Evolutionary conservation across 2,113 vertebrate genomes (phyloP), one percentile per base, ranked within the genome.

Genomic region (Mirza zaza): DNA sequence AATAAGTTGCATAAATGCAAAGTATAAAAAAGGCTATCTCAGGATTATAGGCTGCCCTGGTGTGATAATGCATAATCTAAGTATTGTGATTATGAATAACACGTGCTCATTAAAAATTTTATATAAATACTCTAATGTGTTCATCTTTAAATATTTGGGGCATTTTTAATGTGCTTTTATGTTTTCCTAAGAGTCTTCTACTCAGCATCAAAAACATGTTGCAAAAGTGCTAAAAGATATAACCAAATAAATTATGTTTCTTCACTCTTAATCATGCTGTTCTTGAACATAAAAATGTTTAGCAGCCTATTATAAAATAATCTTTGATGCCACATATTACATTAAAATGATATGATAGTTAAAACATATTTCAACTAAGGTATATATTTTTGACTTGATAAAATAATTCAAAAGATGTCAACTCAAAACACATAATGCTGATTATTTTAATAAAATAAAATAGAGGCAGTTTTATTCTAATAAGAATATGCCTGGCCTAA

Each of bases 401-500:
- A 98, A 98, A 98, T 97, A 98, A 98, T 98, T 98, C 98, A 91
- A 98, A 98, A 97, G 83, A 98, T 97, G 97, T 98, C 98, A 98
- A 81, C 96, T 97, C 94, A 97, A 98, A 98, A 97, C 97, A 97
- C 96, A 98, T 68, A 98, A 97, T 96, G 94, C 88, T 97, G 98
- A 98, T 98, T 98, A 98, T 98, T 98, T 96, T 98, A 98, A 87
- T 93, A 98, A 98, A 97, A 94, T 96, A 98, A 98, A 97, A 97
- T 6, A 95, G 91, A 98, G 67, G 87, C 96, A 98, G 95, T 98
- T 98, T 98, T 98, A 98, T 98, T 98, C 77, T 98, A 98, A 99
- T 99, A 98, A 98, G 98, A 97, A 98, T 98, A 98, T 98, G 97
- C 87, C 96, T 98, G 98, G 98, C 97, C 98, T 98, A 93, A 98